These are phyloP conservation scores for Anhinga anhinga DNA, from an alignment of 2,113 vertebrate genomes.

Conservation along the genomic window DNA sequence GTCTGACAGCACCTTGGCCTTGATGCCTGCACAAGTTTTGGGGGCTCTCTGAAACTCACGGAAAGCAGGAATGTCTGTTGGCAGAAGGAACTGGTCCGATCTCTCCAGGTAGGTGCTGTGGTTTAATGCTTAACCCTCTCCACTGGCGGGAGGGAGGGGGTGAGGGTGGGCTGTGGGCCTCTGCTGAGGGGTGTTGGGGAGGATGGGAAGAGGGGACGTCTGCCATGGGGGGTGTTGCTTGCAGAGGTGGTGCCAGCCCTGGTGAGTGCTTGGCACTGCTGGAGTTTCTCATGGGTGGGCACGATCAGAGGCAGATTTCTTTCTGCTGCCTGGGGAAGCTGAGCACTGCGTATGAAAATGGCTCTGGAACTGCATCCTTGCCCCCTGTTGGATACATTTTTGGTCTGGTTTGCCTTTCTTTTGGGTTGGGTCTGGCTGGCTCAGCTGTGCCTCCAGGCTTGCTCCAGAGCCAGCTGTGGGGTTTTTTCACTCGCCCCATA, in stretches of 20 bases:
- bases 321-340: not conserved
- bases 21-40: not conserved
- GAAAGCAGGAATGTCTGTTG: conserved; percentile 76
- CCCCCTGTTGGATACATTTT: not conserved
- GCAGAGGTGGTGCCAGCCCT: not conserved
- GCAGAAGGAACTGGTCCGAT: conserved; percentile 88
- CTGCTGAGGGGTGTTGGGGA: not conserved
- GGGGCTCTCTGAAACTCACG: not conserved
- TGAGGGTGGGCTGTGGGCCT: not conserved
- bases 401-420: not conserved
- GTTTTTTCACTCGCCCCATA: accelerated
- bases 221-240: not conserved
- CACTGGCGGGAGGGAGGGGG: accelerated
- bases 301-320: not conserved
- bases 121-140: not conserved
- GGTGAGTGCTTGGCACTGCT: accelerated
- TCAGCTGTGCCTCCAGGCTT: not conserved
- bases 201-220: not conserved
- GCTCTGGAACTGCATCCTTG: not conserved
- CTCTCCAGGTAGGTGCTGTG: conserved; percentile 86
- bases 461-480: not conserved
- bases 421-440: not conserved
- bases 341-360: not conserved
- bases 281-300: not conserved
- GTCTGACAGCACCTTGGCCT: not conserved